phyloP scores from a whole-genome alignment of 2,113 vertebrate genomes.

The Larimichthys polyactis region DNA sequence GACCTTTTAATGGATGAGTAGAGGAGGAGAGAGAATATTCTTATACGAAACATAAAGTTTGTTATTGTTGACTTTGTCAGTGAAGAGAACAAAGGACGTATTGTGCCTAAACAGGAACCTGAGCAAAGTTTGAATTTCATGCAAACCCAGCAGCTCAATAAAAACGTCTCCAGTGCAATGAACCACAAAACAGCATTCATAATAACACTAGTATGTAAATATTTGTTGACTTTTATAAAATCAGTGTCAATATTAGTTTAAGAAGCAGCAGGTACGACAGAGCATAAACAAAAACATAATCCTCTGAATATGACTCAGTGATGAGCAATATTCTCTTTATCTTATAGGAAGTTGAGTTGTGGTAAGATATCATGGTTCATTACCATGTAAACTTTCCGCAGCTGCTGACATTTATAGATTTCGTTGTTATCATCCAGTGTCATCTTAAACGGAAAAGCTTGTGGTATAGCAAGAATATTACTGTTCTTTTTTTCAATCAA shows the following conservation, averaged over 20 bases:
- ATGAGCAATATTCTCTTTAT: not conserved
- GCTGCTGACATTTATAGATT: slow-evolving; percentile 3
- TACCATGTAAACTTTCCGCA: slow-evolving; percentile 11
- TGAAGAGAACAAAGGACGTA: not conserved
- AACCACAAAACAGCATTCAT: not conserved
- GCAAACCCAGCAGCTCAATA: not conserved
- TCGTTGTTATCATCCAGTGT: not conserved
- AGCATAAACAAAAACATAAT: not conserved
- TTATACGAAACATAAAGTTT: not conserved
- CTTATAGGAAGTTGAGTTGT: not conserved
- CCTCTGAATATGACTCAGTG: not conserved
- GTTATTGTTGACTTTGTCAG: not conserved
- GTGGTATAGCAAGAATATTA: slow-evolving; percentile 5
- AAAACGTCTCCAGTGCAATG: not conserved
- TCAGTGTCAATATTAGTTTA: not conserved
- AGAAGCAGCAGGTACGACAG: not conserved
- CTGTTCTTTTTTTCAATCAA: slow-evolving; percentile 13
- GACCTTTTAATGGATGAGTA: not conserved
- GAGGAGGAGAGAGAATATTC: not conserved
- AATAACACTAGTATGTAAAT: not conserved
- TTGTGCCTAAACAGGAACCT: not conserved
- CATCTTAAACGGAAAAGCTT: not conserved
- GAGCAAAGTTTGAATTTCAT: not conserved
- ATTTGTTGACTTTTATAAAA: not conserved
- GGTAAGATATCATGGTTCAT: slow-evolving; percentile 6